A percentile compares a stretch with the other conserved stretches of the same genome.
Evolutionary conservation across 1,140 invertebrate genomes (phyloP).

Genomic region (Sycophaga agraensis): DNA sequence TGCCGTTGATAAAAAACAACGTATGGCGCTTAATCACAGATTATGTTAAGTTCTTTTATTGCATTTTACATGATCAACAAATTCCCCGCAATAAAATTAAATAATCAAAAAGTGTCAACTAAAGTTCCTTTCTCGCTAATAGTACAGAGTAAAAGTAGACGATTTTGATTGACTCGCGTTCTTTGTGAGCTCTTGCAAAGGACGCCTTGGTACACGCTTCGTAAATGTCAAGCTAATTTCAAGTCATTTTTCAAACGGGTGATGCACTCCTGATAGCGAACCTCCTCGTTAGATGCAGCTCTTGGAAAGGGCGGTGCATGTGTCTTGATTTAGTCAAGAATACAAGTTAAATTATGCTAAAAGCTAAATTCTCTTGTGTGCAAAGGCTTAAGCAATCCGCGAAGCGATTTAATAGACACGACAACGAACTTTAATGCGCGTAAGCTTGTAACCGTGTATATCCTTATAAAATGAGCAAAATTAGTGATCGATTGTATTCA

Average conservation of each 20-base stretch:
- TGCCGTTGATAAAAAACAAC: no score
- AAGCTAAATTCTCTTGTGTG: not conserved
- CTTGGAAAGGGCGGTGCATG: not conserved
- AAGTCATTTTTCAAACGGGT: not conserved
- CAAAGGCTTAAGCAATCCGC: not conserved
- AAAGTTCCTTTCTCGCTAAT: conserved; percentile 21
- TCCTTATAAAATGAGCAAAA: conserved; percentile 4
- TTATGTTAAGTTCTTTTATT: no score
- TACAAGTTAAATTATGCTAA: not conserved
- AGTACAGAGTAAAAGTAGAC: conserved; percentile 1
- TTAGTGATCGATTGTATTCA: not conserved
- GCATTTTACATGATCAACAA: no score
- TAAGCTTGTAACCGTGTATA: conserved; percentile 7
- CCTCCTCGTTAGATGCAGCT: not conserved
- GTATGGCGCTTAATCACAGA: no score
- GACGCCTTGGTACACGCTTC: no score
- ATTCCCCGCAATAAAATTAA: no score
- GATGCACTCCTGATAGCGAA: not conserved
- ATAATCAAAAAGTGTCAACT: no score
- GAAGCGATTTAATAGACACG: not conserved
- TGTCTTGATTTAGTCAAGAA: conserved; percentile 1
- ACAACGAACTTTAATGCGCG: conserved; percentile 13
- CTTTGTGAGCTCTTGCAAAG: no score
- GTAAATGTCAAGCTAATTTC: not conserved
- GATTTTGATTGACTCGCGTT: no score